Evolutionary conservation across 2,888 invertebrate species (phyloP), one percentile per base, ranked within the genome.

Genomic region (Trichogramma evanescens): DNA sequence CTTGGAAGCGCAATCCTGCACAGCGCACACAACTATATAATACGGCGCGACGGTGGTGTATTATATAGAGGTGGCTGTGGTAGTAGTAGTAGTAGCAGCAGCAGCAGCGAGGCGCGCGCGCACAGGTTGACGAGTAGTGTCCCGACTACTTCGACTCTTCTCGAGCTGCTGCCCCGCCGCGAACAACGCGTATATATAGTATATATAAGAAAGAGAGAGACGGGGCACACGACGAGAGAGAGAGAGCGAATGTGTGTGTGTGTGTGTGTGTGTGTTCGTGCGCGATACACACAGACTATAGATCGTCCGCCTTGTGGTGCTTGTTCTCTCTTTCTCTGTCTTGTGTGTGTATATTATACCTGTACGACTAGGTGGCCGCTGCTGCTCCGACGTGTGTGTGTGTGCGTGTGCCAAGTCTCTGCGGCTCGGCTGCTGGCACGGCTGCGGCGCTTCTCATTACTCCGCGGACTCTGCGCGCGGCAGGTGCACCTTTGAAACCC

Each of bases 401-500:
- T 26, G 26, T 2, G 26, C 3, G 26, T 26, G 26, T 26, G 26
- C 26, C 26, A 26, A 26, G 26, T 26, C 26, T 26, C 26, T 26
- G n/a, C n/a, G 26, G 26, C 26, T 26, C 26, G 26, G 26, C 26
- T 26, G 26, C 26, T 26, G 26, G 26, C 26, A 2, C 26, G 26
- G 26, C 26, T 26, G 26, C 75, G 76, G 73, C 75, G 76, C 75
- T 75, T 26, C 74, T 76, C 77, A 78, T 78, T 78, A 75, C 76
- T 72, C 71, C 77, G 77, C 77, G 76, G 73, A 76, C 77, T 77
- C 75, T 75, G 76, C 75, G 74, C 75, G 77, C 76, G 76, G 77
- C 77, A 77, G 77, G 77, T 77, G 77, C 76, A 77, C 73, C 73
- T 72, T 72, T 68, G 76, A 76, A 76, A 76, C 75, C 72, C 75